These are phyloP conservation scores for Thermophis baileyi DNA, from an alignment of 2,113 vertebrate genomes.

Conservation along the genomic window DNA sequence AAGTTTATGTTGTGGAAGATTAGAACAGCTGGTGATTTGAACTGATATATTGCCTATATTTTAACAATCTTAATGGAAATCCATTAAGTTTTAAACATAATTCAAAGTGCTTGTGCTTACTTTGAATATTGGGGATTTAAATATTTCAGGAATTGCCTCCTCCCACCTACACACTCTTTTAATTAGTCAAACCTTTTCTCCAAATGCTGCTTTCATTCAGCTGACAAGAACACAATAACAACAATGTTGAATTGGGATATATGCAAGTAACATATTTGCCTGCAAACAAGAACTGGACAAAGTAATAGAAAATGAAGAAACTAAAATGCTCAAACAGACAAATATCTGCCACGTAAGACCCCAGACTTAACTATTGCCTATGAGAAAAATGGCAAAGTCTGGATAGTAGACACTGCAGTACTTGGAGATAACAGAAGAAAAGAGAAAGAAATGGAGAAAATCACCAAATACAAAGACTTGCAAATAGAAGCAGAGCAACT, in stretches of 20 bases:
- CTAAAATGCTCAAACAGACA: background rate
- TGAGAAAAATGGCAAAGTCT: background rate
- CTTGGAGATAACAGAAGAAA: background rate
- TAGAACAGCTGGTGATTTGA: background rate
- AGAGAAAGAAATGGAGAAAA: background rate
- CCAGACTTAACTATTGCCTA: background rate
- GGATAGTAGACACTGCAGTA: background rate
- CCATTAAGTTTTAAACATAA: background rate
- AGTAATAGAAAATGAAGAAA: background rate
- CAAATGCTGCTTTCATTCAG: background rate
- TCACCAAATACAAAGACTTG: background rate
- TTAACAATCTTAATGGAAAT: background rate
- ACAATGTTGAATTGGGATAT: background rate
- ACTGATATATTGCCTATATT: background rate
- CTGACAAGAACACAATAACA: background rate
- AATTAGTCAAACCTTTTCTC: background rate
- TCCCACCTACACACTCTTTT: background rate
- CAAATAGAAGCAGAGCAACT: background rate
- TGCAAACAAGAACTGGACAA: background rate
- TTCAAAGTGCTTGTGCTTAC: background rate
- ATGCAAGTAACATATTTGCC: background rate
- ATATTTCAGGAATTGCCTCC: background rate
- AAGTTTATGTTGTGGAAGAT: background rate
- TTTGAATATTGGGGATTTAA: background rate
- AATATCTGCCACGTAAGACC: background rate